phyloP scores from a whole-genome alignment of 2,113 vertebrate genomes.

The Cyprinus carpio region DNA sequence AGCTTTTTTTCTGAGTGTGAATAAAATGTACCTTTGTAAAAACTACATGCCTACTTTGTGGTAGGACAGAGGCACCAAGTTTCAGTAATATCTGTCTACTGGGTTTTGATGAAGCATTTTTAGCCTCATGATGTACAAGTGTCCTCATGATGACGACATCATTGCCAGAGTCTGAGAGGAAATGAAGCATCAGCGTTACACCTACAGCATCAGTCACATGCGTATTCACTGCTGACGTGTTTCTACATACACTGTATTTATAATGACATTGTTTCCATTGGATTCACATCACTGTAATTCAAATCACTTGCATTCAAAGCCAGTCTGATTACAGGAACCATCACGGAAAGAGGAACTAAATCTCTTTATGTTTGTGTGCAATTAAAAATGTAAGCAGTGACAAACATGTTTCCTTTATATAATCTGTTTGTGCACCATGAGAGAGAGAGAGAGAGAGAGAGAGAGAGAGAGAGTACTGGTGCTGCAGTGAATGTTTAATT shows the following conservation, averaged over 20 bases:
- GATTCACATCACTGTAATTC: background rate
- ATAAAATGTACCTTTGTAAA: background rate
- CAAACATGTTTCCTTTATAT: background rate
- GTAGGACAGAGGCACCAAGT: background rate
- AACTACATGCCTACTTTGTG: background rate
- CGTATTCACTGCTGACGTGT: background rate
- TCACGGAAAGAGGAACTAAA: background rate
- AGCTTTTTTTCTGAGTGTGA: too few species aligned
- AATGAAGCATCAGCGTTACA: background rate
- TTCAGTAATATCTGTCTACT: background rate
- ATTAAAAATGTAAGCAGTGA: background rate
- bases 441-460: background rate
- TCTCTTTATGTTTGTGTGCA: background rate
- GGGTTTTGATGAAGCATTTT: background rate
- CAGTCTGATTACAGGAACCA: background rate
- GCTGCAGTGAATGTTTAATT: too few species aligned
- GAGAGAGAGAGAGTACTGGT: too few species aligned
- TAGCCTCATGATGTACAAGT: background rate
- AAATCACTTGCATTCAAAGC: background rate
- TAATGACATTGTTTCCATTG: background rate
- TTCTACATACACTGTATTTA: conserved; percentile 18
- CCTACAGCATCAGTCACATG: background rate
- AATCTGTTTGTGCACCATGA: conserved; percentile 8
- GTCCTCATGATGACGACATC: background rate
- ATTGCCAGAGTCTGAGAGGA: background rate